Percentiles rank a stretch among this genome's conserved stretches.
Evolutionary conservation across 2,113 vertebrate species (phyloP).

Genomic region (Pygathrix nemaeus): DNA sequence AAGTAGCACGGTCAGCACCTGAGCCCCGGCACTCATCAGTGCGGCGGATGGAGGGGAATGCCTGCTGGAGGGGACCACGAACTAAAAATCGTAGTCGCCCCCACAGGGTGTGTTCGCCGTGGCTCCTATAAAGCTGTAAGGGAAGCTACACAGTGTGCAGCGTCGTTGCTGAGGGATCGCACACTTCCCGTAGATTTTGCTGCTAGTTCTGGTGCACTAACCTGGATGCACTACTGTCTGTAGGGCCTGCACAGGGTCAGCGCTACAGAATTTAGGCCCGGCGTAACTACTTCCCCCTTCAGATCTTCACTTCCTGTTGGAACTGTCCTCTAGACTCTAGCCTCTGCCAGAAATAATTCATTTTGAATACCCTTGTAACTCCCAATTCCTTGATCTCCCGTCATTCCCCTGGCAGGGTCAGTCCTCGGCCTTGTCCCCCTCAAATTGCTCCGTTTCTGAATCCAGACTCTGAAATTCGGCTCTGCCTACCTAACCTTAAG

Average conservation of each 20-base stretch:
- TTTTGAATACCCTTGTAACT: not conserved
- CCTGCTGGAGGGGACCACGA: not conserved
- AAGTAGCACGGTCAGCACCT: not conserved
- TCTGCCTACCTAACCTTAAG: not conserved
- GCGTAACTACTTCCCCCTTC: not conserved
- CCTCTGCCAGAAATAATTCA: not conserved
- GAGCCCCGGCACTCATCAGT: not conserved
- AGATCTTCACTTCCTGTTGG: not conserved
- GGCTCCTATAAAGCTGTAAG: not conserved
- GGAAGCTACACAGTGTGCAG: not conserved
- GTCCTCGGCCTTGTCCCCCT: not conserved
- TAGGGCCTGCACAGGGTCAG: not conserved
- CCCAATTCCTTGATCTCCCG: not conserved
- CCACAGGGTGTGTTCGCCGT: not conserved
- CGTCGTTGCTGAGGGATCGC: not conserved
- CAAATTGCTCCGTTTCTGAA: not conserved
- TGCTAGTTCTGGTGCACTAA: not conserved
- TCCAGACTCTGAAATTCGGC: not conserved
- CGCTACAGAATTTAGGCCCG: not conserved
- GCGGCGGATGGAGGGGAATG: not conserved
- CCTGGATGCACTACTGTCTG: not conserved
- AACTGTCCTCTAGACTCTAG: not conserved
- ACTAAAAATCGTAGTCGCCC: not conserved
- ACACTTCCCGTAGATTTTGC: not conserved
- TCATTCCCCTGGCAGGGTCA: not conserved